Conservation (phyloP, 2,888 invertebrate species). For the Lissonota sp. region DNA sequence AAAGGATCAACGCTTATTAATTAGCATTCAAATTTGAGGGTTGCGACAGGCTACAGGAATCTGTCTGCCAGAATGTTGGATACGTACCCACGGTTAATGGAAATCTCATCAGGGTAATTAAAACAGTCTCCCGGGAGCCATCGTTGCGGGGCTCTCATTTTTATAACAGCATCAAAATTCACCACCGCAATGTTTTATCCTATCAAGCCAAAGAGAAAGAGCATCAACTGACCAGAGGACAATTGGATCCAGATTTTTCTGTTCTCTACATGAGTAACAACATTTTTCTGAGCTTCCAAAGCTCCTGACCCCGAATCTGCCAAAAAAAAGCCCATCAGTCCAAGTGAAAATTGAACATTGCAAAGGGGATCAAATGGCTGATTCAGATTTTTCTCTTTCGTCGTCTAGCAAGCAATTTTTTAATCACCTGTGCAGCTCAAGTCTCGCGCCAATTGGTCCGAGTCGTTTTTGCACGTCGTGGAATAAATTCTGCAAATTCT, state of each 20-base stretch:
- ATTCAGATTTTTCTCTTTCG: background rate
- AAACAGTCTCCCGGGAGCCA: background rate
- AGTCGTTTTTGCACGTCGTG: slow-evolving; percentile 20
- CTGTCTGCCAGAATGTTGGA: slow-evolving; percentile 19
- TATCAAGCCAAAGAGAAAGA: no score
- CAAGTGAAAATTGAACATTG: background rate
- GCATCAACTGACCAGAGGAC: no score
- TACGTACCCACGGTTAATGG: slow-evolving; percentile 30
- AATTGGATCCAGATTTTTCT: no score
- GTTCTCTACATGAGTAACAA: no score
- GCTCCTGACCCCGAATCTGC: no score
- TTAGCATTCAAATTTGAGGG: no score
- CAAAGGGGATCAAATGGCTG: background rate
- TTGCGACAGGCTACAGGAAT: background rate
- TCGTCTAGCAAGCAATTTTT: slow-evolving; percentile 9
- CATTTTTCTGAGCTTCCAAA: no score
- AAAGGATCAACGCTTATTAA: no score
- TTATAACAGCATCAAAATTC: no score
- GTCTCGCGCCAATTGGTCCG: slow-evolving; percentile 39
- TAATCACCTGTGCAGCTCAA: slow-evolving; percentile 3
- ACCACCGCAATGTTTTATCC: no score
- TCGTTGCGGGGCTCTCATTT: background rate
- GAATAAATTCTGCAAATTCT: slow-evolving; percentile 56
- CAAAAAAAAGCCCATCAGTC: background rate
- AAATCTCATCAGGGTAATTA: slow-evolving; percentile 36